Evolutionary conservation across 1,140 invertebrate species (phyloP).

Genomic region (Dryas iulia): DNA sequence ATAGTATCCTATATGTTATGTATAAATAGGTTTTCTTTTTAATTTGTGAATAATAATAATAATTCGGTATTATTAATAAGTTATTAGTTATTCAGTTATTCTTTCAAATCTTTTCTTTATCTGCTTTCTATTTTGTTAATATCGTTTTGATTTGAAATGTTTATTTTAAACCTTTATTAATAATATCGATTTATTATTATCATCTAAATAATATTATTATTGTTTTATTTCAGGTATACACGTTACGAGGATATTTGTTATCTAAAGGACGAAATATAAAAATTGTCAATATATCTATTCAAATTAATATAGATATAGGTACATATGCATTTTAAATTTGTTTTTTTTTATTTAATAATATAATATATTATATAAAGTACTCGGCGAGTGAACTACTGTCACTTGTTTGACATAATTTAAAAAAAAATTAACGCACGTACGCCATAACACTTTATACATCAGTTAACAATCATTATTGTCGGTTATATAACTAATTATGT

Average conservation of each 20-base stretch:
- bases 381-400: conserved; percentile 65
- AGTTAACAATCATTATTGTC: conserved; percentile 81
- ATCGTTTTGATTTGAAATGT: too few relatives aligned
- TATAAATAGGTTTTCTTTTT: not conserved
- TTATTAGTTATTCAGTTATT: too few relatives aligned
- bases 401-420: conserved; percentile 52
- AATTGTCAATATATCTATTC: conserved; percentile 16
- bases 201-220: not conserved
- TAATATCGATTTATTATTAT: not conserved
- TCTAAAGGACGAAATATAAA: conserved; percentile 17
- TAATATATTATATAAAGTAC: conserved; percentile 27
- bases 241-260: not conserved
- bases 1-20: conserved; percentile 1
- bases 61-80: not conserved
- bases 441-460: conserved; percentile 77
- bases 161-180: too few relatives aligned
- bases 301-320: conserved; percentile 5
- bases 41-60: conserved; percentile 3
- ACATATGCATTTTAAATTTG: not conserved
- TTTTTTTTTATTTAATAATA: not conserved
- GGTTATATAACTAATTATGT: conserved; percentile 79
- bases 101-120: too few relatives aligned
- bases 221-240: conserved; percentile 3
- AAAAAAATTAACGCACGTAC: conserved; percentile 69
- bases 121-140: too few relatives aligned